These are phyloP conservation scores for Knipowitschia caucasica DNA, from an alignment of 2,797 vertebrate species.

Conservation along the genomic window DNA sequence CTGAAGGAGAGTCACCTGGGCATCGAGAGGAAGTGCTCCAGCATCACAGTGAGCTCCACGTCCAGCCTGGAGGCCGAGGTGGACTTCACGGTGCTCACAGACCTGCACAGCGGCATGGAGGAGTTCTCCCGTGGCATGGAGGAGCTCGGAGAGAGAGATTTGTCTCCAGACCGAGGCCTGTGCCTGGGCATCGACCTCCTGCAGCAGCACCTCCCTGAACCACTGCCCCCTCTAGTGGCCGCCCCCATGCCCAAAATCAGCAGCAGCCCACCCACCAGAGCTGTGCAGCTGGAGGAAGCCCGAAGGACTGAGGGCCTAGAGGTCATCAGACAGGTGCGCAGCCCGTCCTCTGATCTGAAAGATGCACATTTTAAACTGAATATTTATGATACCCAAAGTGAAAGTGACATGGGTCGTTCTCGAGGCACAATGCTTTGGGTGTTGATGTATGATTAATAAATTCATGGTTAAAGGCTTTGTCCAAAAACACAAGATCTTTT, in stretches of 20 bases:
- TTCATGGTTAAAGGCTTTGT: too few relatives aligned
- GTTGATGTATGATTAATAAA: too few relatives aligned
- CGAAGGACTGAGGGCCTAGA: slow-evolving; percentile 54
- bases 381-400: too few relatives aligned
- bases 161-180: slow-evolving; percentile 85
- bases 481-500: too few relatives aligned
- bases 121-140: slow-evolving; percentile 88
- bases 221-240: slow-evolving; percentile 41
- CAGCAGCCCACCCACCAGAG: slow-evolving; percentile 63
- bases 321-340: slow-evolving; percentile 26
- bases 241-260: slow-evolving; percentile 41
- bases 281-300: slow-evolving; percentile 48
- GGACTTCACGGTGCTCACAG: slow-evolving; percentile 94
- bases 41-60: slow-evolving; percentile 95
- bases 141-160: slow-evolving; percentile 73
- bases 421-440: too few relatives aligned
- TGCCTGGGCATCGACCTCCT: slow-evolving; percentile 79
- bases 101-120: slow-evolving; percentile 93
- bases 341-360: not conserved
- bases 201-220: slow-evolving; percentile 65
- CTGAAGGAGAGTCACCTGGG: slow-evolving; percentile 94
- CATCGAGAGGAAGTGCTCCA: slow-evolving; percentile 96
- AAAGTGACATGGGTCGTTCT: too few relatives aligned
- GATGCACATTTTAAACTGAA: too few relatives aligned
- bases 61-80: slow-evolving; percentile 97